Base-by-base conservation (phyloP, 2,113 vertebrate species). In the Pleuronectes platessa region DNA sequence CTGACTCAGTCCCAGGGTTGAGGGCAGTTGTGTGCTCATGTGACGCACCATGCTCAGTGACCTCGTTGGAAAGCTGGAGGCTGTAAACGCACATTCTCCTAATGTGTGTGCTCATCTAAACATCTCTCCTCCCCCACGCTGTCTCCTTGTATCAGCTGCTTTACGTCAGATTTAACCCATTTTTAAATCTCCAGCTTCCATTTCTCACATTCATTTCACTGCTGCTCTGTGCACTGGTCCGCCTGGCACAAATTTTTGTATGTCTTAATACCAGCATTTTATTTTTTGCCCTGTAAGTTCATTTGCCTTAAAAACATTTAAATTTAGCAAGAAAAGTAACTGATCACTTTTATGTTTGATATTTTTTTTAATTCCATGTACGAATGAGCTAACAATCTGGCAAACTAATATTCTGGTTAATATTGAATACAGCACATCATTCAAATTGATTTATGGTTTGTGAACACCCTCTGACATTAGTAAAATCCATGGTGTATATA, bases 91-190 rank as follows among this genome's bases (percentile, higher is more conserved):
- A 18, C 17, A 51, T 17, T 1, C 49, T 45, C 42, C 42, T 13
- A 56, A n/a, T 4, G 13, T 73, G 20, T 31, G 13, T 55, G 3
- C 24, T 49, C 27, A 51, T 37, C 35, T 37, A 37, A n/a, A n/a
- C 20, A n/a, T 56, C 20, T 51, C 7, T 15, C 14, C 18, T 21
- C 55, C 71, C 45, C 26, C 20, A 0, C 20, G 0, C 47, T 70
- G 55, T 71, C 61, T 61, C 26, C 20, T 58, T 62, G 20, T 56
- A 53, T 65, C 27, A 53, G 20, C 40, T 37, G 11, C 27, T 56
- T 10, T 53, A 26, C 45, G 6, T 42, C 51, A n/a, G 20, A 14
- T 20, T 51, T 47, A 31, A 14, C 45, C 15, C 47, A 3, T 51
- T 17, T 5, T 51, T 51, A 7, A 7, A 18, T 20, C 8, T 51